Percentiles rank a stretch among this genome's conserved stretches.
These are phyloP conservation scores for Macrochelys suwanniensis DNA, from an alignment of 2,797 vertebrate genomes.

Conservation along the genomic window DNA sequence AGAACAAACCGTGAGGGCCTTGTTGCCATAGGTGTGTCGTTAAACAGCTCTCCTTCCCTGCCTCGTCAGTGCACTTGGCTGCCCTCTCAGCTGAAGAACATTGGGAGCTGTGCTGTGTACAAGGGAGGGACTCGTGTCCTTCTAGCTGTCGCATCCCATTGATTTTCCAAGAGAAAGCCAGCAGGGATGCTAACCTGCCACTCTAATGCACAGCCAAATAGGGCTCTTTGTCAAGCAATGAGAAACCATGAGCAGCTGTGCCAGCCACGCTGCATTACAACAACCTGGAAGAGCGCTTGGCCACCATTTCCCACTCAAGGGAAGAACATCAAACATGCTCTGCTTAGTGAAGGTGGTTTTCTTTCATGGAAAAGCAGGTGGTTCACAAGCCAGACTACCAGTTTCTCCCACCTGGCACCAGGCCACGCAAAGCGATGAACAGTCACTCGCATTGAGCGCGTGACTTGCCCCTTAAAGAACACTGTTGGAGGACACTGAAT, in stretches of 20 bases:
- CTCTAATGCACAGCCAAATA: not conserved
- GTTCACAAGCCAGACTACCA: not conserved
- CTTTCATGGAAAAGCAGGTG: not conserved
- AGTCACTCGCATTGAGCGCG: not conserved
- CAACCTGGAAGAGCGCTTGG: not conserved
- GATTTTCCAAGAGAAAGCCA: not conserved
- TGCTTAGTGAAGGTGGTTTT: not conserved
- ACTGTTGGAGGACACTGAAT: not conserved
- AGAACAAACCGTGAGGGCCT: not conserved
- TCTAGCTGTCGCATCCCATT: not conserved
- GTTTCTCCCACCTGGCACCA: not conserved
- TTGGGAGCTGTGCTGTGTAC: accelerated
- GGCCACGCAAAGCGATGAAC: not conserved
- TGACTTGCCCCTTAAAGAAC: not conserved
- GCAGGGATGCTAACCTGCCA: not conserved
- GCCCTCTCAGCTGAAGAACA: accelerated
- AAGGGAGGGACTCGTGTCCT: accelerated
- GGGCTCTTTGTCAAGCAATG: not conserved
- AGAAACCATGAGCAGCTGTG: too few relatives aligned
- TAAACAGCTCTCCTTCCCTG: not conserved
- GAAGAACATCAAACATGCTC: too few relatives aligned
- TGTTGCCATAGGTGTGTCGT: not conserved
- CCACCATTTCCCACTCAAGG: accelerated
- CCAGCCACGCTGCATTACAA: not conserved
- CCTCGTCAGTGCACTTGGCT: accelerated